Evolutionary conservation across 2,888 invertebrate genomes (phyloP).

Genomic region (Cryptocheilus praepositus): DNA sequence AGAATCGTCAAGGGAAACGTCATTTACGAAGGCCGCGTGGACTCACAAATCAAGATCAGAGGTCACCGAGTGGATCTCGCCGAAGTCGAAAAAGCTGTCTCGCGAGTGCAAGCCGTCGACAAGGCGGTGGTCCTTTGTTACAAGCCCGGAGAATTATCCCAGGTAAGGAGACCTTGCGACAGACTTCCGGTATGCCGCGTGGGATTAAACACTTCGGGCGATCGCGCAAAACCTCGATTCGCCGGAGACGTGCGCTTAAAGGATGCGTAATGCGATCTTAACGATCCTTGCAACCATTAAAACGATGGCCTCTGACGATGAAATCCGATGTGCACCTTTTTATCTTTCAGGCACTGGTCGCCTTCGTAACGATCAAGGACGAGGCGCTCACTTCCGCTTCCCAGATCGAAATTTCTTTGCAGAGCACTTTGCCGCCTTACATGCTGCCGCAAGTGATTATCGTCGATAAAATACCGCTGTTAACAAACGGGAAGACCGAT

Average conservation of each 20-base stretch:
- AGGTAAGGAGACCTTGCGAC: constrained; percentile 65
- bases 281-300: no score
- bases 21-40: constrained; percentile 88
- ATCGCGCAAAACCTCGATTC: no score
- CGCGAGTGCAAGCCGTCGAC: constrained; percentile 80
- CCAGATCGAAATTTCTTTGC: constrained; percentile 81
- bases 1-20: constrained; percentile 81
- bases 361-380: constrained; percentile 78
- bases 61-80: constrained; percentile 91
- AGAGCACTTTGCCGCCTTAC: constrained; percentile 82
- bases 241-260: no score
- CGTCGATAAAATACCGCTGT: constrained; percentile 84
- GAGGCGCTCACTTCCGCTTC: constrained; percentile 74
- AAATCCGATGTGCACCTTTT: not conserved
- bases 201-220: constrained; percentile 2
- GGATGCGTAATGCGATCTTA: no score
- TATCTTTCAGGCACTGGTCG: constrained; percentile 81
- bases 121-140: constrained; percentile 89
- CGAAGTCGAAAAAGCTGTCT: constrained; percentile 87
- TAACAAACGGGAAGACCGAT: constrained; percentile 92
- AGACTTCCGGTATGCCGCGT: not conserved
- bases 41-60: constrained; percentile 90
- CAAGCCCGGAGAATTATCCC: constrained; percentile 80
- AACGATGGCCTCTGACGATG: not conserved
- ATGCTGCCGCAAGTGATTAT: constrained; percentile 87